Evolutionary conservation across 2,113 vertebrate species (phyloP).

Genomic region (Hiodon tergisus): DNA sequence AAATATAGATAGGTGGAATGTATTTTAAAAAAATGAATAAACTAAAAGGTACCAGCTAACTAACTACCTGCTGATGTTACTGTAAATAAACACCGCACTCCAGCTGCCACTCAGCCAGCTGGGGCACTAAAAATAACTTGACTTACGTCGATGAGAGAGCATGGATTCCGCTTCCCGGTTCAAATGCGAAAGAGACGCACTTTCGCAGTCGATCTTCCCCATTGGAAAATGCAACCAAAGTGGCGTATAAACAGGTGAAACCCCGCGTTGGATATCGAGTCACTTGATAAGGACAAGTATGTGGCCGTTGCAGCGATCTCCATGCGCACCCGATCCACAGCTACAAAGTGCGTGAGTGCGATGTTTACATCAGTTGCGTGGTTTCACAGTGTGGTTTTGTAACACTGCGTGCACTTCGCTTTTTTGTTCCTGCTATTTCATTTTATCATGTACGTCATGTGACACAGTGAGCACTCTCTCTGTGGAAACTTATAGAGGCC

Average conservation of each 20-base stretch:
- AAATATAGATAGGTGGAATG: too few relatives aligned
- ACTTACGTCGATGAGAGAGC: conserved; percentile 20
- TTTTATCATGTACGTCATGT: conserved; percentile 92
- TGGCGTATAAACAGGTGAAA: conserved; percentile 59
- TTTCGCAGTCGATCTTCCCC: conserved; percentile 20
- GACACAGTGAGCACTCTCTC: conserved; percentile 73
- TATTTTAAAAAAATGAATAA: background rate
- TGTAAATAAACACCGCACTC: conserved; percentile 7
- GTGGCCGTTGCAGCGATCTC: background rate
- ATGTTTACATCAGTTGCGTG: conserved; percentile 40
- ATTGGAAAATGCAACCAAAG: background rate
- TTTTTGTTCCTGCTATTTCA: conserved; percentile 73
- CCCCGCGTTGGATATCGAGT: conserved; percentile 18
- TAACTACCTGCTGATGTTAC: background rate
- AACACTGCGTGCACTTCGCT: conserved; percentile 58
- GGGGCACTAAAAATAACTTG: conserved; percentile 29
- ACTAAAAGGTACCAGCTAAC: background rate
- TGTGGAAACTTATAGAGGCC: conserved; percentile 91
- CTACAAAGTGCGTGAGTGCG: too few relatives aligned
- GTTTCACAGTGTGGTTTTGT: conserved; percentile 42
- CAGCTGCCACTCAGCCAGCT: conserved; percentile 11
- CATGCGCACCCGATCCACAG: background rate
- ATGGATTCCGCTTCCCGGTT: conserved; percentile 24
- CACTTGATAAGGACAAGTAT: background rate
- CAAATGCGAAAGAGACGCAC: conserved; percentile 18